Percentiles rank a stretch among this genome's conserved stretches.
phyloP scores from a whole-genome alignment of 2,888 invertebrate genomes.

The Cabera pusaria region DNA sequence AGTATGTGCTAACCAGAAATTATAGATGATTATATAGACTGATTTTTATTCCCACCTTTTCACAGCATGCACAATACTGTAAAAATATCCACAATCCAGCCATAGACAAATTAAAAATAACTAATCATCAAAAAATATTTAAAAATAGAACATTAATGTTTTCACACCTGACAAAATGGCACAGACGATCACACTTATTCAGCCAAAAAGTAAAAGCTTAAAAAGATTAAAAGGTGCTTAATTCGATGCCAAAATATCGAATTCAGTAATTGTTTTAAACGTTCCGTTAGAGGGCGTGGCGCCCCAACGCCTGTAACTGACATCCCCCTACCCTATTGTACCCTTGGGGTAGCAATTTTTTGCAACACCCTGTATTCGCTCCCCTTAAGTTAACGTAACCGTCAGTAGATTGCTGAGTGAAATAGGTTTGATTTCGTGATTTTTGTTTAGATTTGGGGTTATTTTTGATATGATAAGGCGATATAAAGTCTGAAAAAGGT shows the following conservation, averaged over 20 bases:
- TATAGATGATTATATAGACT: no score
- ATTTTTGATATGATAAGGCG: no score
- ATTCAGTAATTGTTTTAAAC: constrained; percentile 61
- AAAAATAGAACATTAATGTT: no score
- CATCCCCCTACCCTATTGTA: constrained; percentile 49
- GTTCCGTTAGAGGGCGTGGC: constrained; percentile 41
- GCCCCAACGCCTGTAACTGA: constrained; percentile 56
- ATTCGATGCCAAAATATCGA: constrained; percentile 20
- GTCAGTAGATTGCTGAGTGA: constrained; percentile 1
- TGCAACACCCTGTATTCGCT: constrained; percentile 59
- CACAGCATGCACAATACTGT: no score
- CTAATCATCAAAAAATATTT: no score
- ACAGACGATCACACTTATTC: constrained; percentile 13
- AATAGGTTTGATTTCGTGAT: constrained; percentile 1
- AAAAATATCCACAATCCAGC: no score
- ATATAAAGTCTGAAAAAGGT: no score
- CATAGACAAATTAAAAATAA: no score
- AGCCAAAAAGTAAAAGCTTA: constrained; percentile 31
- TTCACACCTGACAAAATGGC: constrained; percentile 3
- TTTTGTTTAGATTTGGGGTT: no score
- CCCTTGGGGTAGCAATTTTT: constrained; percentile 67
- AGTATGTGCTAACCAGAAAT: no score
- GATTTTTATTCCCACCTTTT: no score
- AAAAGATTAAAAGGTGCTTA: constrained; percentile 27
- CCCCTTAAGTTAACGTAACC: constrained; percentile 17